phyloP scores from a whole-genome alignment of 2,797 vertebrate genomes.

The Lacerta agilis region DNA sequence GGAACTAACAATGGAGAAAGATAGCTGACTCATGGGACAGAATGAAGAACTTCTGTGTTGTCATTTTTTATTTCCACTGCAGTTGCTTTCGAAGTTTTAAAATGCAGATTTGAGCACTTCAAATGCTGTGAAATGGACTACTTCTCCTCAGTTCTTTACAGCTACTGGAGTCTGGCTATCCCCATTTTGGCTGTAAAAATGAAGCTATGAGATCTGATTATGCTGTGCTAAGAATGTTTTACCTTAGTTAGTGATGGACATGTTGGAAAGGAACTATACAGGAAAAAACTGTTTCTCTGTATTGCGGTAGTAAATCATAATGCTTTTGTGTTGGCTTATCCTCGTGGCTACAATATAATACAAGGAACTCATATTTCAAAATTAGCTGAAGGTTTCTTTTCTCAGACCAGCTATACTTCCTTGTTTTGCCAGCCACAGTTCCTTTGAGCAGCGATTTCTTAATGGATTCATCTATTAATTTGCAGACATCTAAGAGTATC shows the following conservation, averaged over 20 bases:
- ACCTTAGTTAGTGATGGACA: slow-evolving; percentile 39
- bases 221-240: slow-evolving; percentile 25
- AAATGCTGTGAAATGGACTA: slow-evolving; percentile 26
- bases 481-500: not conserved
- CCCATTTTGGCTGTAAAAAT: slow-evolving; percentile 35
- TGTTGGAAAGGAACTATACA: slow-evolving; percentile 2
- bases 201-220: slow-evolving; percentile 8
- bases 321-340: slow-evolving; percentile 18
- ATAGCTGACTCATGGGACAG: slow-evolving; percentile 30
- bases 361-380: slow-evolving; percentile 34
- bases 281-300: slow-evolving; percentile 25
- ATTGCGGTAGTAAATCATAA: slow-evolving; percentile 21
- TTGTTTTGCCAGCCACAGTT: slow-evolving; percentile 59
- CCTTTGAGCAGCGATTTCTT: slow-evolving; percentile 43
- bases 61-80: slow-evolving; percentile 12
- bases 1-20: slow-evolving; percentile 7
- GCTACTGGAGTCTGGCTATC: slow-evolving; percentile 15
- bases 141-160: slow-evolving; percentile 15
- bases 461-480: not conserved
- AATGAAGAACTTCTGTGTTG: slow-evolving; percentile 35
- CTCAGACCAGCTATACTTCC: slow-evolving; percentile 48
- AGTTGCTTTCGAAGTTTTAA: slow-evolving; percentile 45
- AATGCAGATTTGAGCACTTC: slow-evolving; percentile 40
- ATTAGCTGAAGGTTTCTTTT: slow-evolving; percentile 31
- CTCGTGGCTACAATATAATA: slow-evolving; percentile 24